These are phyloP conservation scores for Tyto alba DNA, from an alignment of 2,113 vertebrate genomes.

Conservation along the genomic window DNA sequence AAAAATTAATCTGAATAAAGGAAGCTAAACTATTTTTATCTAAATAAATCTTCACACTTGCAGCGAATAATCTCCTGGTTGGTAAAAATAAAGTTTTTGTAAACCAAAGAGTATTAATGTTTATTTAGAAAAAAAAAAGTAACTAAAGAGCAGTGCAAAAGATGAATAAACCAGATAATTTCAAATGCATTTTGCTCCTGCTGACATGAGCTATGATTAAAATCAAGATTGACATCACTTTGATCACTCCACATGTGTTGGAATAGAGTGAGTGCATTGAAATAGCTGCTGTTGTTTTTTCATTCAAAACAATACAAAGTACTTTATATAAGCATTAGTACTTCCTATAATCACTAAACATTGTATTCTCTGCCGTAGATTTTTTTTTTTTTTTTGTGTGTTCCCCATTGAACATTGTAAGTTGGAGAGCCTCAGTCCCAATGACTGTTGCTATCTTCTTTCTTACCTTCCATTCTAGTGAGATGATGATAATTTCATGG, in stretches of 20 bases:
- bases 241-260: neutral
- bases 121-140: neutral
- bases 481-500: neutral
- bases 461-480: neutral
- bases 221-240: neutral
- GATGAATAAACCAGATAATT: neutral
- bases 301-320: neutral
- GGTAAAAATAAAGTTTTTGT: neutral
- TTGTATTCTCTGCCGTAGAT: neutral
- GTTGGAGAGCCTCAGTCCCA: neutral
- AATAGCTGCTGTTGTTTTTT: neutral
- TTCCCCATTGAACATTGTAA: rapidly evolving
- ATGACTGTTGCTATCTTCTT: neutral
- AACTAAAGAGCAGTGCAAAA: neutral
- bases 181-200: neutral
- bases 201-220: neutral
- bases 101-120: neutral
- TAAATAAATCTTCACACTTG: neutral
- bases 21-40: neutral
- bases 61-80: neutral
- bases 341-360: neutral
- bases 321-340: neutral
- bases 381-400: neutral
- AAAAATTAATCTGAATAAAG: neutral
- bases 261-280: neutral